phyloP scores from a whole-genome alignment of 2,888 invertebrate species.

The Polylopha cassiicola region DNA sequence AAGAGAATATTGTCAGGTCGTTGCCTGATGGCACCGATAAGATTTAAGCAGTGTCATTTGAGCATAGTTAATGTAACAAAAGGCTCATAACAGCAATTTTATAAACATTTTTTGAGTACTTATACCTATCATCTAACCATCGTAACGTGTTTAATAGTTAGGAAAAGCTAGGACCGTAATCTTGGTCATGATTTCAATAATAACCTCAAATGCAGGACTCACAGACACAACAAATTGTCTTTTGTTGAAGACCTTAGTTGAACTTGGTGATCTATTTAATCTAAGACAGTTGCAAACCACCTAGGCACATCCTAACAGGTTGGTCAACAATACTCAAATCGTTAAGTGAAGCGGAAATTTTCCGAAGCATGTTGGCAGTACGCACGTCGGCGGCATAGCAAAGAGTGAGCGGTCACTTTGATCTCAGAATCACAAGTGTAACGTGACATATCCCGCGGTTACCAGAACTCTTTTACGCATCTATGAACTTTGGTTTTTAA shows the following conservation, averaged over 20 bases:
- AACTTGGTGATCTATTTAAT: not conserved
- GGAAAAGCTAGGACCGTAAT: too few relatives aligned
- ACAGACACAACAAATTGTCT: not conserved
- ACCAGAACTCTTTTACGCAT: slow-evolving; percentile 51
- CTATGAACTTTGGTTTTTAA: slow-evolving; percentile 44
- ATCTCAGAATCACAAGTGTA: slow-evolving; percentile 55
- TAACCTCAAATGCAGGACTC: too few relatives aligned
- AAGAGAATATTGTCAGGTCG: slow-evolving; percentile 6
- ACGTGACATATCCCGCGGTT: slow-evolving; percentile 63
- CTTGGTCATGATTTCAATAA: too few relatives aligned
- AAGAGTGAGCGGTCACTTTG: slow-evolving; percentile 53
- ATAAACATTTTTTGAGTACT: too few relatives aligned
- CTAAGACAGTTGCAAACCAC: slow-evolving; percentile 1
- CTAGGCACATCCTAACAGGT: too few relatives aligned
- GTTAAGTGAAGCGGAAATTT: slow-evolving; percentile 59
- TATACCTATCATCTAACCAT: too few relatives aligned
- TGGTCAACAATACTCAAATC: slow-evolving; percentile 23
- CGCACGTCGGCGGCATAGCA: slow-evolving; percentile 49
- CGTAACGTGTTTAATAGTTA: too few relatives aligned
- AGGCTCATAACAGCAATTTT: too few relatives aligned
- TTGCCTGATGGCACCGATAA: slow-evolving; percentile 18
- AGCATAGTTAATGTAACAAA: slow-evolving; percentile 16
- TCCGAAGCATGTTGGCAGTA: slow-evolving; percentile 40
- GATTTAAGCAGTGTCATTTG: slow-evolving; percentile 20
- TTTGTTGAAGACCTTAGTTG: not conserved